Evolutionary conservation across 2,797 vertebrate genomes (phyloP), one percentile per base, ranked within the genome.

Genomic region (Halcyon chelicuti): DNA sequence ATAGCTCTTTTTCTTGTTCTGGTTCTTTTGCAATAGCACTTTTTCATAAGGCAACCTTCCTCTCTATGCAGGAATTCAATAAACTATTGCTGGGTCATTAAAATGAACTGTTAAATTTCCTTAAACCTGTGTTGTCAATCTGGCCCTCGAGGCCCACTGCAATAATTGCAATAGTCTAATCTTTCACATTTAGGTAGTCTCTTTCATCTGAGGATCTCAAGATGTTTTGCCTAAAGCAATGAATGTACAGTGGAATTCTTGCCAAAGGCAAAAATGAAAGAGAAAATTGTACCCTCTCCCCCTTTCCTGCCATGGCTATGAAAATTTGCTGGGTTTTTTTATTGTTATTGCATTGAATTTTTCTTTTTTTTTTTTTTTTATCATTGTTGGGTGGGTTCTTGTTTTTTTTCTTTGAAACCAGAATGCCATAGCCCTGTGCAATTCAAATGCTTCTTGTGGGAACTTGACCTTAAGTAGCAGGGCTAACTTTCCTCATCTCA

Each of bases 201-300:
- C 57, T 90, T 96, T 94, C 86, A 94, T 94, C 89, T 86, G 46
- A 86, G 44, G n/a, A 75, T 90, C 76, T 79, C 70, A 67, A 76
- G 47, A 81, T 90, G 11, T 75, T 94, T 92, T 83, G 82, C 58
- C 44, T 85, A 72, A 86, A 93, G 78, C 88, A 90, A 74, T 44
- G 49, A 85, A 91, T 44, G 28, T 71, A 46, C 8, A 6, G 25
- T 66, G 49, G 68, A 94, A 94, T 85, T 90, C 70, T 86, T 86
- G 31, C 78, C 40, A 63, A 80, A 70, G 78, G 86, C 72, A 75
- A 92, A 94, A 90, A 78, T 40, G 18, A 75, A 90, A 70, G 23
- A 37, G 29, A 68, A 91, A 79, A 95, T 71, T 35, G 33, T n/a
- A 58, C 23, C 5, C 46, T 73, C 14, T 86, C 7, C 7, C 4